Evolutionary conservation across 2,888 invertebrate genomes (phyloP).

Genomic region (Octonoba sinensis): DNA sequence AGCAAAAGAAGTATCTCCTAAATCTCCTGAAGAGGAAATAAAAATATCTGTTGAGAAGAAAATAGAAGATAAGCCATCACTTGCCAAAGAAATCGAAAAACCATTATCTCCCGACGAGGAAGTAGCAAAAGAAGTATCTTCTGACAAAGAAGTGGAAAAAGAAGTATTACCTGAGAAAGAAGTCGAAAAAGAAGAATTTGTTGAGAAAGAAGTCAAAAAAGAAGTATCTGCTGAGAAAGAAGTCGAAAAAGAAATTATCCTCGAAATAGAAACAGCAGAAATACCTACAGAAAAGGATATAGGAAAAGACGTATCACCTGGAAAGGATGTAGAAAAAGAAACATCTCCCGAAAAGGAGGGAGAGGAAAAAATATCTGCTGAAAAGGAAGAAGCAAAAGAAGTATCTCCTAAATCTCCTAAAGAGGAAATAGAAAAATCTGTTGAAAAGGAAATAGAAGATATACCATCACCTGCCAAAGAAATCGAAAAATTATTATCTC

Average conservation of each 20-base stretch:
- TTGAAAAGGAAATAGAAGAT: neutral
- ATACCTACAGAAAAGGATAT: neutral
- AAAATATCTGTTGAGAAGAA: neutral
- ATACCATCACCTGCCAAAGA: neutral
- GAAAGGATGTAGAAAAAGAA: neutral
- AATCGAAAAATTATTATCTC: neutral
- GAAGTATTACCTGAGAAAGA: neutral
- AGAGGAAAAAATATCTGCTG: neutral
- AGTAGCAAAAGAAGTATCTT: neutral
- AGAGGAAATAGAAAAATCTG: neutral
- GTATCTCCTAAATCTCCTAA: neutral
- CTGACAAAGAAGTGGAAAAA: neutral
- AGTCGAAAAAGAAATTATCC: neutral
- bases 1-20: neutral
- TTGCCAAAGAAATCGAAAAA: neutral
- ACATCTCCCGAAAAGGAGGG: neutral
- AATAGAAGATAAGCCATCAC: neutral
- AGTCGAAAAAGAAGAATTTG: neutral
- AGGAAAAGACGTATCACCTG: neutral
- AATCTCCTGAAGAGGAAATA: neutral
- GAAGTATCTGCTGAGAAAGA: conserved; percentile 7
- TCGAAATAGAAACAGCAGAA: neutral
- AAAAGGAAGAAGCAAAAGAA: conserved; percentile 18
- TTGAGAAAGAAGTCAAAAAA: neutral
- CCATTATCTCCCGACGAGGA: neutral